phyloP scores from a whole-genome alignment of 2,888 invertebrate species.

The Dugesia japonica region DNA sequence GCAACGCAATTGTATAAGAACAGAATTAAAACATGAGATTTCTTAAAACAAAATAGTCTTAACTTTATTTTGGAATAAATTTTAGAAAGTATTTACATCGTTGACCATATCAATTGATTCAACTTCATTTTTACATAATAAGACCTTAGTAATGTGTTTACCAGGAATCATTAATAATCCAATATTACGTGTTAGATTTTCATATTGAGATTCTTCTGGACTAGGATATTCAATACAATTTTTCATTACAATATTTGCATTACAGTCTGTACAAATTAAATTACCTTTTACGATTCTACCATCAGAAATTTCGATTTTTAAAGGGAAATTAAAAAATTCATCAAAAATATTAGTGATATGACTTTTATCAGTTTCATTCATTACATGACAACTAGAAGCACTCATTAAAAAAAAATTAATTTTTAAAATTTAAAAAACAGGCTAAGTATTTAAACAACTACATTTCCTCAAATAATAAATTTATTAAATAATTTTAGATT shows the following conservation, averaged over 20 bases:
- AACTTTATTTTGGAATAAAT: too few relatives aligned
- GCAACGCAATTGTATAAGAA: too few relatives aligned
- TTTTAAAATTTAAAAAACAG: too few relatives aligned
- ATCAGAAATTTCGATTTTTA: background rate
- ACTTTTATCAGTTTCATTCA: too few relatives aligned
- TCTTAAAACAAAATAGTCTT: too few relatives aligned
- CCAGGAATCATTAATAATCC: background rate
- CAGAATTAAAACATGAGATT: too few relatives aligned
- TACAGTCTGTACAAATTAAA: background rate
- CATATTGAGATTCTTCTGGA: background rate
- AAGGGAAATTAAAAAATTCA: background rate
- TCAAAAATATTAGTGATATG: background rate
- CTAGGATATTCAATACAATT: background rate
- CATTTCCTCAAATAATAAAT: too few relatives aligned
- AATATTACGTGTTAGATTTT: background rate
- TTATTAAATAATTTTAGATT: too few relatives aligned
- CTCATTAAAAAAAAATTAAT: too few relatives aligned
- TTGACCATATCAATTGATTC: too few relatives aligned
- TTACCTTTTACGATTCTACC: background rate
- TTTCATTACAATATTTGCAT: background rate
- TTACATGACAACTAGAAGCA: too few relatives aligned
- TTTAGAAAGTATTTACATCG: background rate
- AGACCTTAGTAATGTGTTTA: background rate
- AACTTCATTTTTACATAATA: background rate
- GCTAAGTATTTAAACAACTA: too few relatives aligned